Evolutionary conservation across 2,797 vertebrate species (phyloP).

Genomic region (Botia kubotai): DNA sequence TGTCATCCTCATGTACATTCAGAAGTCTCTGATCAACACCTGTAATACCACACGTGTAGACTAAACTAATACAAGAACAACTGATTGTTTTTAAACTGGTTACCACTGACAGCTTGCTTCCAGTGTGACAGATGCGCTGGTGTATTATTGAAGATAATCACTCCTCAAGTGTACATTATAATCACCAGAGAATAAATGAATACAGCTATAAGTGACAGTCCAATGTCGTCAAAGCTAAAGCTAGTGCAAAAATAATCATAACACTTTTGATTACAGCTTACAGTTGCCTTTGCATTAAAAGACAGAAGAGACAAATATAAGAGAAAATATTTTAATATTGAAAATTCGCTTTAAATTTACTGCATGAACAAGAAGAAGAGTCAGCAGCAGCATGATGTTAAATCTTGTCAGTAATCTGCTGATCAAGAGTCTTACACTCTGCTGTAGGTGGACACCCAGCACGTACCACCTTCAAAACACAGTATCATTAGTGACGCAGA

Average conservation of each 20-base stretch:
- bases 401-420: background rate
- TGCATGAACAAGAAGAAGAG: background rate
- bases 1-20: slow-evolving; percentile 5
- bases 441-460: slow-evolving; percentile 5
- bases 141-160: no score
- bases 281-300: background rate
- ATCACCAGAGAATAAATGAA: no score
- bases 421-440: background rate
- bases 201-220: background rate
- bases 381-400: background rate
- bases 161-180: background rate
- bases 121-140: no score
- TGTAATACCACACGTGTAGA: slow-evolving; percentile 34
- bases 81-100: slow-evolving; percentile 37
- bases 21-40: slow-evolving; percentile 45
- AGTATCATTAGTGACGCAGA: slow-evolving; percentile 7
- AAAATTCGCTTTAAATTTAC: background rate
- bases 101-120: no score
- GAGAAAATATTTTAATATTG: background rate
- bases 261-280: no score
- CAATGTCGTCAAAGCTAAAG: no score
- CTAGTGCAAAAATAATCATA: no score
- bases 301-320: background rate
- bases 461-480: slow-evolving; percentile 31
- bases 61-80: slow-evolving; percentile 38